Evolutionary conservation across 2,797 vertebrate species (phyloP), one percentile per base, ranked within the genome.

Genomic region (Eulemur albifrons): DNA sequence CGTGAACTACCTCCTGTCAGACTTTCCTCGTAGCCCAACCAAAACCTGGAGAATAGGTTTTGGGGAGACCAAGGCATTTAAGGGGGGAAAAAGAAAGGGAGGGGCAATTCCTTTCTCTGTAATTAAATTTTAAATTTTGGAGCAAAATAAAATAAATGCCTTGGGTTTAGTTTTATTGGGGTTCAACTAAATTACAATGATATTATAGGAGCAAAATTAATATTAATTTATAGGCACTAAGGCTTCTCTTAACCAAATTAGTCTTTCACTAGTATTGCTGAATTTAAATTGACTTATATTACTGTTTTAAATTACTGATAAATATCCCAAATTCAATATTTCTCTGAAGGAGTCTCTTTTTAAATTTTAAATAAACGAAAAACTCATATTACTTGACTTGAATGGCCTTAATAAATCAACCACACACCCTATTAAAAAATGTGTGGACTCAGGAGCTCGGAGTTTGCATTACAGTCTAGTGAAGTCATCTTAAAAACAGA

Each of bases 371-470:
- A 63, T 50, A 40, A 88, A 86, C 12, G 17, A 63, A 87, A 80
- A 69, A 7, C 63, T 92, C 77, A 40, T 21, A 95, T 94, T 59
- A 20, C 61, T 88, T 97, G 96, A 97, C 95, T 95, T 84, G 35
- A 97, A 90, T 73, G 69, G 30, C 57, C 76, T 95, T 92, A 81
- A 86, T 82, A 95, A 95, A 96, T 94, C 95, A 92, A 48, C 91
- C 67, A 96, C 96, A 97, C 97, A 65, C 97, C 97, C 97, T 96
- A 0, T 59, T 86, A 10, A 97, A 96, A 95, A 95, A 95, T 96
- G 93, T 57, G 96, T 70, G 93, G 86, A 93, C 93, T 93, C 70
- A 59, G 96, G 95, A 82, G 80, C 76, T 77, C 23, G 88, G 93
- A 48, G 75, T 65, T 65, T 38, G 45, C 94, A 70, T 97, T 86